Percentiles rank a stretch among this genome's conserved stretches.
phyloP scores from a whole-genome alignment of 2,888 invertebrate species.

The Schizaphis graminum region DNA sequence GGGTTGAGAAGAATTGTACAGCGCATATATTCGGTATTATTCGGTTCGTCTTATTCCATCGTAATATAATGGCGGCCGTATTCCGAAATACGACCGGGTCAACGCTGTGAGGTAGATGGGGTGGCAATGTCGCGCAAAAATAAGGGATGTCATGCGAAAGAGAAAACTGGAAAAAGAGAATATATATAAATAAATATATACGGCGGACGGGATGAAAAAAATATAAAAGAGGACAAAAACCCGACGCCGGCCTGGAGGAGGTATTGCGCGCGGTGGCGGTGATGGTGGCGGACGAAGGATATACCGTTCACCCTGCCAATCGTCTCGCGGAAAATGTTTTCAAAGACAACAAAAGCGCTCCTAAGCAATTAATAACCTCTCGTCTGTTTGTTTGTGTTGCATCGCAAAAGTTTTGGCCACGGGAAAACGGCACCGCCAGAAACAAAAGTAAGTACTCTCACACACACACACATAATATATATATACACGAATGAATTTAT shows the following conservation, averaged over 20 bases:
- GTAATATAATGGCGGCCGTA: not conserved
- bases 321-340: slow-evolving; percentile 56
- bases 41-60: slow-evolving; percentile 39
- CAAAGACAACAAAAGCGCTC: slow-evolving; percentile 58
- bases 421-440: slow-evolving; percentile 26
- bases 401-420: slow-evolving; percentile 45
- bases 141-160: not conserved
- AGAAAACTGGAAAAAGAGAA: slow-evolving; percentile 11
- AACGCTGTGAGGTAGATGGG: not conserved
- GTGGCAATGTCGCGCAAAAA: slow-evolving; percentile 1
- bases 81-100: not conserved
- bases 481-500: not conserved
- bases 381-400: slow-evolving; percentile 58
- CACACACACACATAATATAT: not conserved
- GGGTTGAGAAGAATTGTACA: not conserved
- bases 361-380: slow-evolving; percentile 64
- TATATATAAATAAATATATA: not conserved
- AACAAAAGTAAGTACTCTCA: slow-evolving; percentile 34
- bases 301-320: not conserved
- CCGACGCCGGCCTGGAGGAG: not conserved
- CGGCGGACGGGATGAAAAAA: not conserved
- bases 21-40: not conserved
- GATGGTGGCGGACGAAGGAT: not conserved
- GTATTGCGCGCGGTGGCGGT: not conserved
- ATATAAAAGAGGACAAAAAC: slow-evolving; percentile 4